A percentile compares a stretch with the other conserved stretches of the same genome.
phyloP scores from a whole-genome alignment of 2,888 invertebrate genomes.

The Cephonodes hylas region DNA sequence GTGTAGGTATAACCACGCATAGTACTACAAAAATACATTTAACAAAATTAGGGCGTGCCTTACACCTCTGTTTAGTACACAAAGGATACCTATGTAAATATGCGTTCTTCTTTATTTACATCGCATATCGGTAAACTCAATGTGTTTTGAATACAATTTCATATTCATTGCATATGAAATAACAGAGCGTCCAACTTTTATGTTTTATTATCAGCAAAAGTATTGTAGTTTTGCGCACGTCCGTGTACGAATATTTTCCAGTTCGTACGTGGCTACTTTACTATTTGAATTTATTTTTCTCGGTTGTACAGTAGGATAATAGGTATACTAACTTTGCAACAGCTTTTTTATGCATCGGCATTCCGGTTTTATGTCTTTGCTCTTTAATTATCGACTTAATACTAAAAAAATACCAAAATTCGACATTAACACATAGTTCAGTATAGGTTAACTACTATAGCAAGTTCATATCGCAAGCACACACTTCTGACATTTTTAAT shows the following conservation, averaged over 20 bases:
- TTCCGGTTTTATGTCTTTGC: neutral
- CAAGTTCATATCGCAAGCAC: no score
- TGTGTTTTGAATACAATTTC: conserved; percentile 5
- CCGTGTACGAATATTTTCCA: neutral
- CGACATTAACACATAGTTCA: neutral
- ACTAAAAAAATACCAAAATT: neutral
- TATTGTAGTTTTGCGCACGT: conserved; percentile 2
- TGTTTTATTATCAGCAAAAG: conserved; percentile 7
- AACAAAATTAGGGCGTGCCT: no score
- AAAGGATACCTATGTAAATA: neutral
- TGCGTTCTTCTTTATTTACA: neutral
- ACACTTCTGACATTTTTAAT: no score
- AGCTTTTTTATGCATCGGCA: neutral
- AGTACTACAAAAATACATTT: no score
- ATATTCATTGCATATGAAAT: neutral
- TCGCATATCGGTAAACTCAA: neutral
- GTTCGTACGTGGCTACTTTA: neutral
- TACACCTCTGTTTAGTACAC: no score
- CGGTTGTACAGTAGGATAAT: neutral
- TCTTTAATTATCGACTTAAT: neutral
- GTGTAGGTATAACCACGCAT: no score
- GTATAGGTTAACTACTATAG: no score
- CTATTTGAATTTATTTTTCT: conserved; percentile 1
- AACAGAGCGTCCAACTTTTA: neutral
- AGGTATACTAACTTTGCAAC: neutral